Conservation (phyloP, 2,888 invertebrate genomes). For the Nomada fucata region DNA sequence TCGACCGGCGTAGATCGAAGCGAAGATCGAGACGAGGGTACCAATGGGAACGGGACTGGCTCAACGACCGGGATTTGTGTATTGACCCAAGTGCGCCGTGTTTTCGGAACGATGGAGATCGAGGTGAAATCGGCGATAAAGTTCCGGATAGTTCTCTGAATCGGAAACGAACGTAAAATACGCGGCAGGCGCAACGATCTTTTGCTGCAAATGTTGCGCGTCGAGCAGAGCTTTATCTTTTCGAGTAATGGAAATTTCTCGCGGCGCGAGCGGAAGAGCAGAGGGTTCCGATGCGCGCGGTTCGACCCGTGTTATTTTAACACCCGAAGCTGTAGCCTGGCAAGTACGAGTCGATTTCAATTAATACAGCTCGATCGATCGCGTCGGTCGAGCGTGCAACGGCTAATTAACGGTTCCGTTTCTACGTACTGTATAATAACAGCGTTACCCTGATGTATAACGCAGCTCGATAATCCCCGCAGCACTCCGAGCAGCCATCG, state of each 20-base stretch:
- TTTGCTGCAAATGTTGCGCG: background rate
- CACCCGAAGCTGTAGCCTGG: background rate
- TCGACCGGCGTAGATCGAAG: too few relatives aligned
- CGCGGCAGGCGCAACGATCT: too few relatives aligned
- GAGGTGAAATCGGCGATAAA: background rate
- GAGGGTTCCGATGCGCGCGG: background rate
- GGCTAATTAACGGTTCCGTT: conserved; percentile 62
- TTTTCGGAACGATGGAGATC: background rate
- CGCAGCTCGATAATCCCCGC: conserved; percentile 47
- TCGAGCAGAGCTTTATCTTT: background rate
- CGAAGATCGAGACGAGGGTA: background rate
- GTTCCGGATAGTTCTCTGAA: background rate
- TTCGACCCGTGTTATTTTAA: conserved; percentile 12
- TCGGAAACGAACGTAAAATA: background rate
- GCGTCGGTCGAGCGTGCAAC: conserved; percentile 31
- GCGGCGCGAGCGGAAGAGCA: background rate
- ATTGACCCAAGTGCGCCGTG: background rate
- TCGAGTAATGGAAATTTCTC: background rate
- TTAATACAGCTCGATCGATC: conserved; percentile 31
- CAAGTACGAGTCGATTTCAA: conserved; percentile 35
- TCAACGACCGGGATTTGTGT: background rate
- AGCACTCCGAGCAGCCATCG: conserved; percentile 36
- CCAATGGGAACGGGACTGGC: background rate
- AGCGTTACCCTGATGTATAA: conserved; percentile 33
- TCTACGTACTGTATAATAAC: conserved; percentile 53